Conservation (phyloP, 2,888 invertebrate genomes). For the Abrostola tripartita region DNA sequence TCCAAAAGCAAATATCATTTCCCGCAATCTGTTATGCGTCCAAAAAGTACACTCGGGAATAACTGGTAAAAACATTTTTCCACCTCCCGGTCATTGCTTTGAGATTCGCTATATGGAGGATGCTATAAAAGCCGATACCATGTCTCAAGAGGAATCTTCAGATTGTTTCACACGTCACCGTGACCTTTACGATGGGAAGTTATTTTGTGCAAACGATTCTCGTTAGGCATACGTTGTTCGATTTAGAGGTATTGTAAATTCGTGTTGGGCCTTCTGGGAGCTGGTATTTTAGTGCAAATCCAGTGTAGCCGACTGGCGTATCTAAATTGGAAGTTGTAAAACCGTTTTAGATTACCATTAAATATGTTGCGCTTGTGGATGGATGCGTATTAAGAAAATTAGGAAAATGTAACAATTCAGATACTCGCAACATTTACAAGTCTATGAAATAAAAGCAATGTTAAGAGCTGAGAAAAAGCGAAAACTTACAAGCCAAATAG, state of each 20-base stretch:
- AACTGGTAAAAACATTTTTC: conserved; percentile 57
- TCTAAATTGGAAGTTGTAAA: not conserved
- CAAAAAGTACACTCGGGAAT: conserved; percentile 62
- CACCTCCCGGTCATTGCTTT: conserved; percentile 46
- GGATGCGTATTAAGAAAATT: not conserved
- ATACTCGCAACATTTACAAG: too few species aligned
- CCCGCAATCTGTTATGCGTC: conserved; percentile 62
- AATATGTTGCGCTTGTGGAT: not conserved
- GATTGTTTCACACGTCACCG: conserved; percentile 57
- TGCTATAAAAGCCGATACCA: conserved; percentile 60
- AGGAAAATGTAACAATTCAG: not conserved
- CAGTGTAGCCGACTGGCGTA: not conserved
- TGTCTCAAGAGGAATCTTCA: conserved; percentile 55
- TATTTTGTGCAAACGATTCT: conserved; percentile 56
- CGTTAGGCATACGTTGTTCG: conserved; percentile 35
- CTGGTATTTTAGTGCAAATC: conserved; percentile 3
- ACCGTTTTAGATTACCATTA: not conserved
- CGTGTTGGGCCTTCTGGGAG: conserved; percentile 1
- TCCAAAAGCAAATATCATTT: conserved; percentile 52
- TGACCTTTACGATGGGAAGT: conserved; percentile 53
- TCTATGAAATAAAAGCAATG: too few species aligned
- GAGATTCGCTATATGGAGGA: conserved; percentile 45
- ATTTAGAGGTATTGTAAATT: conserved; percentile 8
- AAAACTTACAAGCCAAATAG: too few species aligned
- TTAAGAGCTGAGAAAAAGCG: too few species aligned